Conservation (phyloP, 2,113 vertebrate genomes). For the Microtus oregoni region DNA sequence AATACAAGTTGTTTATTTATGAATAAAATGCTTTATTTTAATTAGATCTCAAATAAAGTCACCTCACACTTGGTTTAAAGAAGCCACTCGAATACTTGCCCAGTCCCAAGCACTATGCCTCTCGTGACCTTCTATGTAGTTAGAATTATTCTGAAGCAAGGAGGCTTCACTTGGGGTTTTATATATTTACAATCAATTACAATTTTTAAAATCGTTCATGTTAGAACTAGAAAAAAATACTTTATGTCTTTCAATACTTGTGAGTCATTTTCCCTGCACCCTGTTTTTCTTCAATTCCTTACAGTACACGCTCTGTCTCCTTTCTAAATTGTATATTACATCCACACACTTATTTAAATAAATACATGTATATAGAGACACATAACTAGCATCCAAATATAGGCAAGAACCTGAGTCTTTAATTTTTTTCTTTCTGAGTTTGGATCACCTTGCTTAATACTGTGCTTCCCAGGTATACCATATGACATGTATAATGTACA, state of each 20-base stretch:
- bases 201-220: background rate
- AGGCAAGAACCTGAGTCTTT: background rate
- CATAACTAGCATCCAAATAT: background rate
- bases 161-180: too few species aligned
- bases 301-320: background rate
- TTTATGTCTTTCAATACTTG: background rate
- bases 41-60: too few species aligned
- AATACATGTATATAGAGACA: background rate
- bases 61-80: background rate
- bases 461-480: background rate
- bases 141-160: background rate
- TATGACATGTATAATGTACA: background rate
- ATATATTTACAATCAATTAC: background rate
- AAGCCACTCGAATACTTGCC: background rate
- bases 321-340: background rate
- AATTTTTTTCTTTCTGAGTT: background rate
- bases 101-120: background rate
- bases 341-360: background rate
- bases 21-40: background rate
- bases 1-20: background rate
- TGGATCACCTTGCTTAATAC: background rate
- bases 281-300: background rate
- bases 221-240: background rate
- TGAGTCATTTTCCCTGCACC: background rate
- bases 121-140: background rate